These are phyloP conservation scores for Cremastinae sp. DNA, from an alignment of 2,888 invertebrate genomes.

Conservation along the genomic window DNA sequence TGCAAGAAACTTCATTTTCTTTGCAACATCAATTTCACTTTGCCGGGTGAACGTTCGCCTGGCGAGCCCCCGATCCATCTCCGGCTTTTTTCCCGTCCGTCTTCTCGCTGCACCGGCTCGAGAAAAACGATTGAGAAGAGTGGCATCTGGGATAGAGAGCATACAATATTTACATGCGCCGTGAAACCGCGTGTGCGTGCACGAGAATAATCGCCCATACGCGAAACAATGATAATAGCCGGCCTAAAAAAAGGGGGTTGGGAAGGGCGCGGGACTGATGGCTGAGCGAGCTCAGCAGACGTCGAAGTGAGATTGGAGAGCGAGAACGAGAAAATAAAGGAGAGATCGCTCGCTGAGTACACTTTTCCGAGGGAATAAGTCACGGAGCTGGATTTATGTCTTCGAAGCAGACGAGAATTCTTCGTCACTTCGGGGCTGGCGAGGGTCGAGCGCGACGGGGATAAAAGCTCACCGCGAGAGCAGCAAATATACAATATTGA, in stretches of 20 bases:
- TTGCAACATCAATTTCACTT: conserved; percentile 52
- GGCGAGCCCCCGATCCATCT: conserved; percentile 5
- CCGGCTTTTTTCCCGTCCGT: conserved; percentile 20
- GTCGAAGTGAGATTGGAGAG: conserved; percentile 69
- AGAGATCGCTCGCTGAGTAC: conserved; percentile 45
- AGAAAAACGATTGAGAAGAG: conserved; percentile 44
- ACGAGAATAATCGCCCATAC: not conserved
- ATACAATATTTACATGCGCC: conserved; percentile 22
- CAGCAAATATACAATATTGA: not conserved
- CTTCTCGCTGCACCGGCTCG: conserved; percentile 16
- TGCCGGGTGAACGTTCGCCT: conserved; percentile 15
- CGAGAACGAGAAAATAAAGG: conserved; percentile 52
- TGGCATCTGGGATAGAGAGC: conserved; percentile 68
- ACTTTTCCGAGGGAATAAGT: conserved; percentile 63
- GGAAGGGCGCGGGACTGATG: conserved; percentile 42
- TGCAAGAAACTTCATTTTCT: too few relatives aligned
- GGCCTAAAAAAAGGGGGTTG: conserved; percentile 5
- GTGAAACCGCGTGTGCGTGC: not conserved
- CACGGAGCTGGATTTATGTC: conserved; percentile 63
- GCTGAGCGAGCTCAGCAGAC: conserved; percentile 66
- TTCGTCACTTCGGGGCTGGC: too few relatives aligned
- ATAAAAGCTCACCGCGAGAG: too few relatives aligned
- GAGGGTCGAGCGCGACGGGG: too few relatives aligned
- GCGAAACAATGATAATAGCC: conserved; percentile 4
- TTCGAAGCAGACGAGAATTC: conserved; percentile 56